These are phyloP conservation scores for Selene dorsalis DNA, from an alignment of 2,797 vertebrate genomes.

Conservation along the genomic window DNA sequence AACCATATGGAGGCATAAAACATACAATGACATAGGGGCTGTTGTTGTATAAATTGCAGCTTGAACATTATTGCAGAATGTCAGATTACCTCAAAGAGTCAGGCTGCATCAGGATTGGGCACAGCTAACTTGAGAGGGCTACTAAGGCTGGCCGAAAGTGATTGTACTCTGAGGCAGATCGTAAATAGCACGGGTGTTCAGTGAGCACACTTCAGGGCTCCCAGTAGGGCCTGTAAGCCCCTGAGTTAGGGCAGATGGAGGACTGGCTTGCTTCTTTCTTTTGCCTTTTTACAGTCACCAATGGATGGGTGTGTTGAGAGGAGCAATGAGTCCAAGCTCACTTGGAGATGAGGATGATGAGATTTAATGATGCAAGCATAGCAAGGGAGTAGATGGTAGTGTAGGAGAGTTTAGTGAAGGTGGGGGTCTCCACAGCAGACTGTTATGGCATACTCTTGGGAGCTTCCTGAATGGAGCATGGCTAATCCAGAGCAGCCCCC, in stretches of 20 bases:
- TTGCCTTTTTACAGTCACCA: conserved; percentile 63
- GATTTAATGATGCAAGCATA: conserved; percentile 69
- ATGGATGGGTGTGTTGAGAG: conserved; percentile 58
- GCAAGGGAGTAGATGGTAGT: conserved; percentile 47
- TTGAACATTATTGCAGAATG: conserved; percentile 72
- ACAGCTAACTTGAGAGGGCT: conserved; percentile 64
- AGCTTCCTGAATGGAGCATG: conserved; percentile 73
- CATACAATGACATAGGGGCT: conserved; percentile 60
- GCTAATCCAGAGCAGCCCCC: conserved; percentile 79
- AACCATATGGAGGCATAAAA: conserved; percentile 78
- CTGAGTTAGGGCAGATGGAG: conserved; percentile 67
- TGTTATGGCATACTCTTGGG: conserved; percentile 68
- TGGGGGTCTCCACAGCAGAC: conserved; percentile 59
- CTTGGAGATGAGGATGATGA: conserved; percentile 59
- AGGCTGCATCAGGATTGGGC: conserved; percentile 45
- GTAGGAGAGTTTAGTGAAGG: conserved; percentile 36
- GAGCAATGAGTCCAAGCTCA: conserved; percentile 69
- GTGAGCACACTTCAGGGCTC: conserved; percentile 68
- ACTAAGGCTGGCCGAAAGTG: conserved; percentile 52
- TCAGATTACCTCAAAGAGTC: conserved; percentile 72
- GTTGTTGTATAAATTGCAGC: conserved; percentile 69
- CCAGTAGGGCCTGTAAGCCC: conserved; percentile 68
- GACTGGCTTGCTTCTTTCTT: conserved; percentile 55
- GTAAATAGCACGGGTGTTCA: conserved; percentile 73
- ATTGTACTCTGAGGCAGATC: conserved; percentile 64